Evolutionary conservation across 2,888 invertebrate genomes (phyloP).

Genomic region (Notodonta ziczac): DNA sequence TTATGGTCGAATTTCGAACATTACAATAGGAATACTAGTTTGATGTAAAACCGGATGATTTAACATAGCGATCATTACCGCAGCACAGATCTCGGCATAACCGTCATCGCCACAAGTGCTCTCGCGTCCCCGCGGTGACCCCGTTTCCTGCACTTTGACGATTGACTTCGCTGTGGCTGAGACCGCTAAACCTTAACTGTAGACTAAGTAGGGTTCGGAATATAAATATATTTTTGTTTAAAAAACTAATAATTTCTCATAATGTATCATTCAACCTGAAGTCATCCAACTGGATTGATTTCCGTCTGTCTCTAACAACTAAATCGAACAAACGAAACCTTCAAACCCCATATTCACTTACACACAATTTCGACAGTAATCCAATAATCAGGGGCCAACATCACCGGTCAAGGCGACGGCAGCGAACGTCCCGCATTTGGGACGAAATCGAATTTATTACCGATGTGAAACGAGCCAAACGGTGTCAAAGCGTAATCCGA

Average conservation of each 20-base stretch:
- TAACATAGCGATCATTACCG: background rate
- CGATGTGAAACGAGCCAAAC: conserved; percentile 44
- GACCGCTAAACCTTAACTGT: background rate
- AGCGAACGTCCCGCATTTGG: conserved; percentile 37
- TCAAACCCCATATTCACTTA: conserved; percentile 26
- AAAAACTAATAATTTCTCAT: no score
- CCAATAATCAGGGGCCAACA: conserved; percentile 34
- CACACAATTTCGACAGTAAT: conserved; percentile 32
- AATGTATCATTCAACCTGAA: background rate
- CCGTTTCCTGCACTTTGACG: conserved; percentile 47
- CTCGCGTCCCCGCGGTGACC: conserved; percentile 29
- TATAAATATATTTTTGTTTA: background rate
- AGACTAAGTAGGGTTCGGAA: background rate
- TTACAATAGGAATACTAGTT: no score
- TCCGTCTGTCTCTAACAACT: background rate
- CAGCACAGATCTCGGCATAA: conserved; percentile 1
- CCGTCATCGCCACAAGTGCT: conserved; percentile 34
- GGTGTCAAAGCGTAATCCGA: conserved; percentile 46
- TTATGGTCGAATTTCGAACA: no score
- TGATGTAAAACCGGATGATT: no score
- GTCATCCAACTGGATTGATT: background rate
- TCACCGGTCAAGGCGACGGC: conserved; percentile 36
- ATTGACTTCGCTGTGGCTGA: conserved; percentile 46
- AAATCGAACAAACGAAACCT: conserved; percentile 20
- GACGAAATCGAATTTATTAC: conserved; percentile 45